phyloP scores from a whole-genome alignment of 2,113 vertebrate species.

The Microtus oregoni region DNA sequence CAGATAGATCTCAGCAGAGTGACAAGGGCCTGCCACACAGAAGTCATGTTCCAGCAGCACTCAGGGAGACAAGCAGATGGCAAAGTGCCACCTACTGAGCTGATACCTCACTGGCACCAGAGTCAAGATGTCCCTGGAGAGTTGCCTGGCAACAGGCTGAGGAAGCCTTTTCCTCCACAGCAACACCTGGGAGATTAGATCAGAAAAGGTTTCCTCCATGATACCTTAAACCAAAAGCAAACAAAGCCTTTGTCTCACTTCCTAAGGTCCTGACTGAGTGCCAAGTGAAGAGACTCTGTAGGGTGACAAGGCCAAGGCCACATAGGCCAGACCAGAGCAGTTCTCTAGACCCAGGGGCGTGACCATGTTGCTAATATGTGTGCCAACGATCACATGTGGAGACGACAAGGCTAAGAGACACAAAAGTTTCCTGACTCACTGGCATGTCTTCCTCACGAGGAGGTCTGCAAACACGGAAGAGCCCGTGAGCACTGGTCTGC shows the following conservation, averaged over 20 bases:
- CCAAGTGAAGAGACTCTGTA: neutral
- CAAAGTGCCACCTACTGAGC: neutral
- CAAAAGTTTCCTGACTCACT: neutral
- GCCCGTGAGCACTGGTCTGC: neutral
- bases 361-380: too few relatives aligned
- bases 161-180: neutral
- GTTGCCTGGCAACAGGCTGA: neutral
- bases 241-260: neutral
- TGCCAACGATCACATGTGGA: neutral
- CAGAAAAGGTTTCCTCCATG: neutral
- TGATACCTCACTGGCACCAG: neutral
- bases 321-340: neutral
- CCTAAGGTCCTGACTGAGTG: neutral
- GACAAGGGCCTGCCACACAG: neutral
- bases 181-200: neutral
- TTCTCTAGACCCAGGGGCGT: neutral
- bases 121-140: neutral
- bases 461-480: neutral
- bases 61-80: neutral
- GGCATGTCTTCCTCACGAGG: neutral
- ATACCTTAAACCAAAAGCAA: neutral
- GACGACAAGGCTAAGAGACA: neutral
- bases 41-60: neutral
- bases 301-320: neutral
- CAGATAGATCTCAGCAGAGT: neutral